phyloP scores from a whole-genome alignment of 1,140 invertebrate species.

The Uloborus diversus region DNA sequence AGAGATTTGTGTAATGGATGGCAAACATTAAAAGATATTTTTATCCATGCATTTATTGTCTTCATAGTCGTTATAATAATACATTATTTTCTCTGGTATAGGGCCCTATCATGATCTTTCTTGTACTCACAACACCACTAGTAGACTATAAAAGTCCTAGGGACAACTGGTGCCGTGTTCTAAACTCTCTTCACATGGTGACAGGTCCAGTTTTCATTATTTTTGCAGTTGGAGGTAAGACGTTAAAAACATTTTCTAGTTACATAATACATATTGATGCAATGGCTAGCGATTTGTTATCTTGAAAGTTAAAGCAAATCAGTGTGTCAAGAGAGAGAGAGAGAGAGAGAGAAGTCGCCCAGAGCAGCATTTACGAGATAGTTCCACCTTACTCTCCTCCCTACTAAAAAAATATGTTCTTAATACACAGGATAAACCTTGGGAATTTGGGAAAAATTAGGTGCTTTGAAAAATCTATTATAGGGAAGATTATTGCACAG shows the following conservation, averaged over 20 bases:
- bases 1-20: no score
- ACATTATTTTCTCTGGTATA: slow-evolving; percentile 63
- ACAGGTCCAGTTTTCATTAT: slow-evolving; percentile 68
- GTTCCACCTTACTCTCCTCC: not conserved
- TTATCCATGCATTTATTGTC: no score
- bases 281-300: no score
- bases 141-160: slow-evolving; percentile 69
- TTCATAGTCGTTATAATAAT: not conserved
- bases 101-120: slow-evolving; percentile 69
- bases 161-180: slow-evolving; percentile 72
- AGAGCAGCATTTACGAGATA: not conserved
- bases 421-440: no score
- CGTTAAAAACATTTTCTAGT: not conserved
- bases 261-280: no score
- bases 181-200: slow-evolving; percentile 70
- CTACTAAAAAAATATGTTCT: not conserved
- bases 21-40: no score
- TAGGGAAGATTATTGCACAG: no score
- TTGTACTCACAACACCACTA: slow-evolving; percentile 72
- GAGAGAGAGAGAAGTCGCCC: no score
- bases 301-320: no score
- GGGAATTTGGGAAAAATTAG: no score
- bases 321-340: no score
- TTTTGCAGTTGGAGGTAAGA: slow-evolving; percentile 66
- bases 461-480: no score